Base-by-base conservation (phyloP, 2,797 vertebrate species). In the Takifugu ocellatus region DNA sequence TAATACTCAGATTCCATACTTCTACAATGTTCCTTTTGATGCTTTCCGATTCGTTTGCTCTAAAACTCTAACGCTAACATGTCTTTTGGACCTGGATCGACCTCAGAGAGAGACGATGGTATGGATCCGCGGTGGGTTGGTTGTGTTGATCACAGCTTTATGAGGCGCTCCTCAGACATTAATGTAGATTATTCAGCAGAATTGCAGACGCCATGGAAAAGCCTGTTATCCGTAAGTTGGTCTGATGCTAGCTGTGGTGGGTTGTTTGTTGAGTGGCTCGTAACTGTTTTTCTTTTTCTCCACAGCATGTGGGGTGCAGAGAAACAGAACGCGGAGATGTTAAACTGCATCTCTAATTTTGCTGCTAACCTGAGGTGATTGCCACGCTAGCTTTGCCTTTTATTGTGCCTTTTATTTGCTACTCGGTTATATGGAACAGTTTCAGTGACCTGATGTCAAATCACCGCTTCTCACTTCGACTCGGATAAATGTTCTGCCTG, bases 301-400 rank as follows among this genome's bases (percentile, higher is more conserved):
- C 74, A 87, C 90, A 91, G 90, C 85, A 90, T 91, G 89, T 91
- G 90, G 90, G 88, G 90, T 77, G 85, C 89, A 85, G 90, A 92
- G 69, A 92, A 91, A 83, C 90, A 91, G 82, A 90, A 80, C 75
- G 88, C 83, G 50, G 90, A 91, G 82, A 90, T 90, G 88, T 81
- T 85, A 88, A 90, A 88, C 88, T 90, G 90, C 89, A 89, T 91
- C 86, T 92, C 91, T 85, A 85, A 75, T 88, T 88, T 90, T 72
- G 88, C 89, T 53, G 84, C 90, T 88, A 91, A 91, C 87, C 81
- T 91, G 82, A 91, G 90, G 91, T 91, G 89, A 91, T 88, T 87
- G 79, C 86, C 84, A 79, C 55, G 79, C 78, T 63, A 72, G 81
- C 73, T 56, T 69, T 43, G 42, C 16, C 15, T 10, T 14, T 10